phyloP scores from a whole-genome alignment of 1,140 invertebrate genomes.

The Bombus sylvicola region DNA sequence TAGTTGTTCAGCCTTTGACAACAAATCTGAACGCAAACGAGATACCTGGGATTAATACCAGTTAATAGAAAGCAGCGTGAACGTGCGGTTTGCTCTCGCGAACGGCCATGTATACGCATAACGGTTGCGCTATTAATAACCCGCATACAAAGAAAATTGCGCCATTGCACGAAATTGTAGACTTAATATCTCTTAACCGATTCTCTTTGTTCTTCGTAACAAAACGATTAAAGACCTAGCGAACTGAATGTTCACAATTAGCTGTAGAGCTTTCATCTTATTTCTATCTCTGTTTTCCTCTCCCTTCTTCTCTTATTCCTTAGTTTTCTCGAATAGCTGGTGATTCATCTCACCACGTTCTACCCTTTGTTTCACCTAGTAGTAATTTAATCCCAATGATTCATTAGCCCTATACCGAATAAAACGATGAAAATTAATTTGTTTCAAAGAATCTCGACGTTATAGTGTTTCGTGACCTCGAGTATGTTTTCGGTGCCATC shows the following conservation, averaged over 20 bases:
- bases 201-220: slow-evolving; percentile 13
- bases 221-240: neutral
- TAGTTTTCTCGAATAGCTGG: neutral
- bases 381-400: slow-evolving; percentile 15
- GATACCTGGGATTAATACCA: neutral
- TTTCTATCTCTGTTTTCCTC: neutral
- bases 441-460: neutral
- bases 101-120: neutral
- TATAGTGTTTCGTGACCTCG: neutral
- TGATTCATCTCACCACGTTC: too few relatives aligned
- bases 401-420: slow-evolving; percentile 20
- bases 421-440: slow-evolving; percentile 31
- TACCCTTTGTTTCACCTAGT: too few relatives aligned
- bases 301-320: neutral
- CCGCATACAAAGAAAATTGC: neutral
- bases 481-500: neutral
- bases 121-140: slow-evolving; percentile 9
- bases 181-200: neutral
- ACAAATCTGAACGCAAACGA: neutral
- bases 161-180: slow-evolving; percentile 14
- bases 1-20: neutral
- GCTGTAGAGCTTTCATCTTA: neutral
- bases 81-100: neutral
- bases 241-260: slow-evolving; percentile 25
- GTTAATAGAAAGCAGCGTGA: neutral